Conservation (phyloP, 2,797 vertebrate genomes). For the Karalla daura region DNA sequence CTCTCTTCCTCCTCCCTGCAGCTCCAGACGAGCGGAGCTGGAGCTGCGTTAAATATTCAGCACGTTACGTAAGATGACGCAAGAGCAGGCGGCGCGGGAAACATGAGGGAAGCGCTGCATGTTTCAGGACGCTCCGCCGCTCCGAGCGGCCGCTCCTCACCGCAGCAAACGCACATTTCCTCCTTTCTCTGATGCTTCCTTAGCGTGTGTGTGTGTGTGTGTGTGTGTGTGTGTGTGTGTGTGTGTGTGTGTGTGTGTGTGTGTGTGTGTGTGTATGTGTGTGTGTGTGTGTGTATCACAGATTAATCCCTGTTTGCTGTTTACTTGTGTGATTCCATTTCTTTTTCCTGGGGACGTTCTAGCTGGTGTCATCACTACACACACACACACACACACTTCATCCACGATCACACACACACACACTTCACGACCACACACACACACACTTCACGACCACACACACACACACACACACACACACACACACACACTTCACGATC, state of each 20-base stretch:
- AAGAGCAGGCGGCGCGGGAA: conserved; percentile 46
- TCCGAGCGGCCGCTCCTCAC: background rate
- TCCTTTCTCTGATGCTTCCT: background rate
- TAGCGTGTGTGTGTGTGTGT: background rate
- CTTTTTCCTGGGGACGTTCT: too few species aligned
- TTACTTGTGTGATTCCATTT: background rate
- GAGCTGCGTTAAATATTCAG: conserved; percentile 64
- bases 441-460: too few species aligned
- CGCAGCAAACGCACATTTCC: conserved; percentile 3
- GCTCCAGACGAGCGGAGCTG: conserved; percentile 12
- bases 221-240: background rate
- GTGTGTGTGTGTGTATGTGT: background rate
- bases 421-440: too few species aligned
- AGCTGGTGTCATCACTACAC: too few species aligned
- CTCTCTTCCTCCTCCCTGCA: conserved; percentile 7
- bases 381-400: too few species aligned
- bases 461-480: too few species aligned
- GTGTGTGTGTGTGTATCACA: too few species aligned
- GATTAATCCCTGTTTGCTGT: background rate
- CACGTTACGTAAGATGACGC: conserved; percentile 67
- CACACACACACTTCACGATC: too few species aligned
- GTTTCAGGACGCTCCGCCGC: conserved; percentile 46
- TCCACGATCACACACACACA: too few species aligned
- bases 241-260: too few species aligned
- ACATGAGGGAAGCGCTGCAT: conserved; percentile 54